These are phyloP conservation scores for Balaeniceps rex DNA, from an alignment of 2,113 vertebrate species.

Conservation along the genomic window DNA sequence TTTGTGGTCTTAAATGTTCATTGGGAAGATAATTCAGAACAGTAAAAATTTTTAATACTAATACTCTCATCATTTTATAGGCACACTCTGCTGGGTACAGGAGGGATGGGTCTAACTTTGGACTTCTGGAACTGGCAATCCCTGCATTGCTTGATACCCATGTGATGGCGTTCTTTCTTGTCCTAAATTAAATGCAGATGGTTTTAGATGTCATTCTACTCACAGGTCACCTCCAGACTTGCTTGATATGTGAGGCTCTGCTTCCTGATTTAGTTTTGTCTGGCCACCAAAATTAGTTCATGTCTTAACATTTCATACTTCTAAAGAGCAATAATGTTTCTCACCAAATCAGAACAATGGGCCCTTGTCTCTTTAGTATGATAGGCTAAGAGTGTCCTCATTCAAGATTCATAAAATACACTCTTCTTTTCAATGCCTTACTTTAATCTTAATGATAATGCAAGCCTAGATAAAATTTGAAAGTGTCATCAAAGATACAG, in stretches of 20 bases:
- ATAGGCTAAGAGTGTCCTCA: neutral
- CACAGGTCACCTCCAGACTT: neutral
- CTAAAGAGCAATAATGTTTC: neutral
- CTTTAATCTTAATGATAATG: neutral
- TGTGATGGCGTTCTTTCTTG: neutral
- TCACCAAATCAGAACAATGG: neutral
- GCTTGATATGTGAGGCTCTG: neutral
- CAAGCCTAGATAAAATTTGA: neutral
- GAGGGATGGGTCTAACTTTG: neutral
- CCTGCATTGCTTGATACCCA: neutral
- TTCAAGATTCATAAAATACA: neutral
- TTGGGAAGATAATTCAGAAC: neutral
- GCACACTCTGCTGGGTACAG: neutral
- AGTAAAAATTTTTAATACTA: neutral
- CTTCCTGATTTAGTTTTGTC: constrained; percentile 27
- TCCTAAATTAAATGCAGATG: neutral
- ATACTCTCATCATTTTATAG: neutral
- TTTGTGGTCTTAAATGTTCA: neutral
- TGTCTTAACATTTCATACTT: neutral
- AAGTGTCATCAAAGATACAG: neutral
- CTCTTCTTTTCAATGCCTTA: neutral
- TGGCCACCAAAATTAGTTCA: neutral
- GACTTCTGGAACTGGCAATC: neutral
- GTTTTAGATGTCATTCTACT: neutral
- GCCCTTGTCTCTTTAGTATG: neutral